Evolutionary conservation across 2,113 vertebrate species (phyloP), one percentile per base, ranked within the genome.

Genomic region (Herpetotheres cachinnans): DNA sequence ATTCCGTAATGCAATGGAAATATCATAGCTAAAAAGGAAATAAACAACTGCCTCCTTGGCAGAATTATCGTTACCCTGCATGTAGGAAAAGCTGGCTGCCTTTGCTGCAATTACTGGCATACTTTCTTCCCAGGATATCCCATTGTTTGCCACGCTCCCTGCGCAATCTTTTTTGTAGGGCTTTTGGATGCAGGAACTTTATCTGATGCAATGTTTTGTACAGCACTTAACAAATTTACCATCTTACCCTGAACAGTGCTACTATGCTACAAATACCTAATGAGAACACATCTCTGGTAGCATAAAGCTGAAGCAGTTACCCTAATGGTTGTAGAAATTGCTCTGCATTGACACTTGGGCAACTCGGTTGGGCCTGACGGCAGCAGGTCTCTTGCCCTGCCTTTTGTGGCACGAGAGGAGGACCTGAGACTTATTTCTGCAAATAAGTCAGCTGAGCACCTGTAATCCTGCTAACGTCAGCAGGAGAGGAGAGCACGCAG

Each of bases 11-110:
- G 15, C 40, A 77, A 63, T 63, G 63, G 62, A 93, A 95, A 89
- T 61, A 72, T 11, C 58, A 58, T 6, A 66, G 67, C 71, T 88
- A 36, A 56, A 95, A 85, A 95, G 93, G 93, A 97, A 97, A 80
- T 81, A 93, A 93, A 92, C 85, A 81, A 72, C 73, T 91, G 52
- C 38, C 52, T 86, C 14, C 54, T 58, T 92, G 87, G 89, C 81
- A 93, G 50, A 95, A 69, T 87, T 58, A 79, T 27, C 12, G 1
- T 69, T 67, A 72, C 14, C 11, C 36, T 61, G 27, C 0, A 0
- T 49, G 30, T 50, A 91, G 54, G 54, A 95, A 93, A 93, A 88
- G 86, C 55, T 93, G 82, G 71, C 82, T 86, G 79, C 55, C 47
- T 88, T 79, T 86, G 32, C 69, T 74, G 90, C 79, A 90, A 80